Conservation (phyloP, 2,888 invertebrate genomes). For the Heteromyza rotundicornis region DNA sequence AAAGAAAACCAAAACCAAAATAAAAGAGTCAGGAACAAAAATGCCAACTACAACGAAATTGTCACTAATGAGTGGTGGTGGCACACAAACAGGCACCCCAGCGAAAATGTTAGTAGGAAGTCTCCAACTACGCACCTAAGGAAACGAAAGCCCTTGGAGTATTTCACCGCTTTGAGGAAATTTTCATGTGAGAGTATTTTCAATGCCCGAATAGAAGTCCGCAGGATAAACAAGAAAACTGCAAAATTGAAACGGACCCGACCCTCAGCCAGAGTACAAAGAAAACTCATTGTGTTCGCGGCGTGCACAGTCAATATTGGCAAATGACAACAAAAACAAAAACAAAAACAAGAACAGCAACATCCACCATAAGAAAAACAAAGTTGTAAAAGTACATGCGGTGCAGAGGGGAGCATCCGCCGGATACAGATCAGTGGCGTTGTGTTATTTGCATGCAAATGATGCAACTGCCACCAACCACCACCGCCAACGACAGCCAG, state of each 20-base stretch:
- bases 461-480: background rate
- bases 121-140: background rate
- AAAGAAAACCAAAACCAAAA: constrained; percentile 4
- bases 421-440: background rate
- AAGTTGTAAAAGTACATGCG: constrained; percentile 41
- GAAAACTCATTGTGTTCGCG: background rate
- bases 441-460: constrained; percentile 15
- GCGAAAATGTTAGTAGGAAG: background rate
- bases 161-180: no score
- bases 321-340: constrained; percentile 33
- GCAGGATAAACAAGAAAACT: no score
- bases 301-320: constrained; percentile 46
- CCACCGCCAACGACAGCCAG: no score
- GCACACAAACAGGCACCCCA: background rate
- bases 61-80: constrained; percentile 53
- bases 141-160: no score
- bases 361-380: constrained; percentile 48
- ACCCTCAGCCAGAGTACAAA: background rate
- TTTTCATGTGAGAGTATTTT: no score
- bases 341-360: constrained; percentile 22
- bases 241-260: constrained; percentile 18
- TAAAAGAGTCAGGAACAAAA: constrained; percentile 2
- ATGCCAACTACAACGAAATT: constrained; percentile 54
- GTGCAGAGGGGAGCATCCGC: background rate
- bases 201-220: no score